Base-by-base conservation (phyloP, 2,888 invertebrate genomes). In the Aphrophora alni region DNA sequence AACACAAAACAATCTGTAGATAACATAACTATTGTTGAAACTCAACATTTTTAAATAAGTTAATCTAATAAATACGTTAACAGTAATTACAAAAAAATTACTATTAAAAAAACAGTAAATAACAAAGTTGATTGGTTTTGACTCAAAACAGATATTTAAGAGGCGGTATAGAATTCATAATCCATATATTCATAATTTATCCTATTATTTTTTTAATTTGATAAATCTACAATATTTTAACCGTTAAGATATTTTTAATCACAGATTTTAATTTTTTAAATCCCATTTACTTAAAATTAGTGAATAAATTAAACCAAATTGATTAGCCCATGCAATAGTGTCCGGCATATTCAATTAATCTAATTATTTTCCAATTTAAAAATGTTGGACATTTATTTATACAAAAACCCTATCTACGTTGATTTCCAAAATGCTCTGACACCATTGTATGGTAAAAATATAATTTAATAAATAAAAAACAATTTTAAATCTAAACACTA, bases 381-480 rank as follows among this genome's bases (percentile, higher is more conserved):
- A 59, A 59, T 59, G 59, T 59, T 59, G 14, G 4, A 59, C 59
- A 59, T 59, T 59, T 21, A 59, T n/a, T n/a, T n/a, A n/a, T n/a
- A n/a, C n/a, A n/a, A n/a, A n/a, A n/a, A n/a, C n/a, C n/a, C n/a
- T n/a, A n/a, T n/a, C n/a, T n/a, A n/a, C n/a, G n/a, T n/a, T n/a
- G 21, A 21, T 5, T 59, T 14, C 21, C 10, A 59, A 59, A 59
- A 59, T 59, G 59, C 59, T 14, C 59, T 59, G 59, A 59, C 59
- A 59, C 59, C 59, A 59, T 59, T 59, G 59, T 59, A 59, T 59
- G 59, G 59, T 59, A 59, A 59, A n/a, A 44, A 59, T 44, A 44
- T 59, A 59, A 59, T 59, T 59, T 21, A 59, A 59, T 59, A 59
- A 59, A 59, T 59, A 59, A 3, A 21, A n/a, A n/a, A n/a, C n/a